Percentiles rank a stretch among this genome's conserved stretches.
These are phyloP conservation scores for Syrista parreyssii DNA, from an alignment of 2,888 invertebrate genomes.

Conservation along the genomic window DNA sequence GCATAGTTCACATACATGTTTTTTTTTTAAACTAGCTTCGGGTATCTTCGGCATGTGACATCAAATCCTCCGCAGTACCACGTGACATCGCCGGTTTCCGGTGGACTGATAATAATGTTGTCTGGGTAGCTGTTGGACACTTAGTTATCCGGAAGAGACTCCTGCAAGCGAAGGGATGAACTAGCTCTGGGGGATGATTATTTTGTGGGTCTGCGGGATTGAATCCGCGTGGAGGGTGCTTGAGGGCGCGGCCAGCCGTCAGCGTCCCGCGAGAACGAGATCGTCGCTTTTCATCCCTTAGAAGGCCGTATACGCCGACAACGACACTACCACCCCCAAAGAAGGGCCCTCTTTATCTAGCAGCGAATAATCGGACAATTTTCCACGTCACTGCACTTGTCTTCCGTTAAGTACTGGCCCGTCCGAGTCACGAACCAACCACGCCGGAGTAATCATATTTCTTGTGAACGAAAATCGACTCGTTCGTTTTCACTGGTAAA, in stretches of 20 bases:
- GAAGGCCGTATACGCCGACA: constrained; percentile 27
- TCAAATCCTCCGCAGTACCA: constrained; percentile 16
- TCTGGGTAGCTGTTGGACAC: constrained; percentile 31
- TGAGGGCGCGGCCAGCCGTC: constrained; percentile 50
- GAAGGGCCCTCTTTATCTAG: constrained; percentile 53
- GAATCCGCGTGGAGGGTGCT: constrained; percentile 62
- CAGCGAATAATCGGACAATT: constrained; percentile 61
- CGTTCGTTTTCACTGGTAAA: neutral
- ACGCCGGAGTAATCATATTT: neutral
- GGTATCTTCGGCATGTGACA: neutral
- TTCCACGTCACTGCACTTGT: constrained; percentile 54
- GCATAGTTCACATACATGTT: no score
- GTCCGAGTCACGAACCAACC: neutral
- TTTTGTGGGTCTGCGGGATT: constrained; percentile 61
- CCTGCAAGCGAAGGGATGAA: constrained; percentile 59
- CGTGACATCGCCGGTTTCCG: no score
- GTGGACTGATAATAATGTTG: neutral
- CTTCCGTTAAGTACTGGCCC: constrained; percentile 36
- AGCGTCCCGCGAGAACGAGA: constrained; percentile 47
- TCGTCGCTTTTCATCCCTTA: constrained; percentile 51
- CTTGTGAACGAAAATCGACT: neutral
- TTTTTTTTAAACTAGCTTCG: neutral
- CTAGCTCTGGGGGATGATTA: constrained; percentile 56
- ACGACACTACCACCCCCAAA: constrained; percentile 21
- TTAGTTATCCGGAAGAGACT: constrained; percentile 43